Evolutionary conservation across 2,888 invertebrate genomes (phyloP).

Genomic region (Catotricha subobsoleta): DNA sequence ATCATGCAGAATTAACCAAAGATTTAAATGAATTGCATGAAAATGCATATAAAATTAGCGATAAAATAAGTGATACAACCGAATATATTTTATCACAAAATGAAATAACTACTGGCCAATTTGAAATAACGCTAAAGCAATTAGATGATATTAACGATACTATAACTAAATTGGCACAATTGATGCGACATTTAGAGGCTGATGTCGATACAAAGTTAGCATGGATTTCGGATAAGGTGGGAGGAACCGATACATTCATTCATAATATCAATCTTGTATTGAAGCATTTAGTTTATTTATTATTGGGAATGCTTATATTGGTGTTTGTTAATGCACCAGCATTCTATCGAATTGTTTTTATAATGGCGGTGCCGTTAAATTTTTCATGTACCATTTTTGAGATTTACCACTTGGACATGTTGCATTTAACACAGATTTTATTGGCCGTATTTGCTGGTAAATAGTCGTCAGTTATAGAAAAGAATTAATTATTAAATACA

Average conservation of each 20-base stretch:
- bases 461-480: neutral
- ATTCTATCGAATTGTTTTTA: conserved; percentile 1
- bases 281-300: neutral
- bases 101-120: conserved; percentile 30
- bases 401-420: neutral
- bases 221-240: conserved; percentile 1
- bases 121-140: conserved; percentile 32
- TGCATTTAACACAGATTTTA: neutral
- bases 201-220: neutral
- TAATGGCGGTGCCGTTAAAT: neutral
- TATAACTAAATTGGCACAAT: conserved; percentile 20
- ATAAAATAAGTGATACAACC: conserved; percentile 2
- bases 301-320: neutral
- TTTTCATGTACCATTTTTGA: neutral
- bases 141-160: conserved; percentile 35
- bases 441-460: neutral
- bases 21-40: conserved; percentile 36
- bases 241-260: conserved; percentile 1
- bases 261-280: neutral
- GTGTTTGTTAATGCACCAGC: conserved; percentile 1
- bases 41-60: conserved; percentile 27
- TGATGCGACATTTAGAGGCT: neutral
- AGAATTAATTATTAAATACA: too few species aligned
- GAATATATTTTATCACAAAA: conserved; percentile 22
- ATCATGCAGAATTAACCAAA: conserved; percentile 35